Base-by-base conservation (phyloP, 2,888 invertebrate species). In the Panzeria rudis region DNA sequence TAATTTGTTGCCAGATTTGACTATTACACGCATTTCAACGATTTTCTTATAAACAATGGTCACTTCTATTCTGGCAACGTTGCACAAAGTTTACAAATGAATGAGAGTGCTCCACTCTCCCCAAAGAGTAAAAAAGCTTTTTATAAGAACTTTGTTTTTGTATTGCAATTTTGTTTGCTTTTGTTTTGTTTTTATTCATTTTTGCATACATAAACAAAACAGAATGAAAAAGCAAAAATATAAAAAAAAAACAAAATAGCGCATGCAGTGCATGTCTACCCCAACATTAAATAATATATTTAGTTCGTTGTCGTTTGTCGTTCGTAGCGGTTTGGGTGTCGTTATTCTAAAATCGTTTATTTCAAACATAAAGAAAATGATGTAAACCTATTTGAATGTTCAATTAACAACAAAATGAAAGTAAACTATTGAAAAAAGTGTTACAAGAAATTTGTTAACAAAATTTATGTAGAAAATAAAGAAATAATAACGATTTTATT, bases 231-330 rank as follows among this genome's bases (percentile, higher is more conserved):
- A 79, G n/a, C 47, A 73, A 71, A 20, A 68, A 47, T 47, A 64
- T 29, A 20, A 72, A 71, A 32, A 79, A 73, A 13, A n/a, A 56
- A 11, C 61, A 68, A 35, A 41, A 17, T 13, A 64, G 32, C 5
- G n/a, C 32, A 71, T 82, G 66, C 72, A 73, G n/a, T 64, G 54
- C 68, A 59, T 75, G 80, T 85, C 83, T 83, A 77, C 80, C 64
- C 78, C 82, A 85, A 85, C 85, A 78, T 75, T 23, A 76, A 71
- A 41, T 76, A 38, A 29, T 54, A 68, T 41, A 72, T 73, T 86
- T 84, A 86, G 84, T 83, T 72, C 82, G 86, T 82, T 84, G 73
- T 88, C 88, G 89, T 88, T 87, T 87, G 88, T 89, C 87, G 89
- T 87, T 75, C 83, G 82, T 81, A 85, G 86, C 86, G 88, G 87